These are phyloP conservation scores for Numenius arquata DNA, from an alignment of 2,113 vertebrate species.

Conservation along the genomic window DNA sequence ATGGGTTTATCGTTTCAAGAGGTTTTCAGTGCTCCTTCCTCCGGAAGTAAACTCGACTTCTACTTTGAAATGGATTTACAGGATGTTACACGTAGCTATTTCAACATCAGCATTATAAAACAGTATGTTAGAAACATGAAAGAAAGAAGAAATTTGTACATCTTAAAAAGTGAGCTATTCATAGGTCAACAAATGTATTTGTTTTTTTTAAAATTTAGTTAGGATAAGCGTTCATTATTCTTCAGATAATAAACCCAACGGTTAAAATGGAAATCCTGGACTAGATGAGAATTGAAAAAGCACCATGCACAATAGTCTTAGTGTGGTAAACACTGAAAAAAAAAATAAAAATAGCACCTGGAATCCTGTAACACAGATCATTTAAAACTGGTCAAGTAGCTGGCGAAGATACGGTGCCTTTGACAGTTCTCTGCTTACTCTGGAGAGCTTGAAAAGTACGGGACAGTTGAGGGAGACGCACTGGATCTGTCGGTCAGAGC, in stretches of 20 bases:
- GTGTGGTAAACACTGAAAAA: slow-evolving; percentile 77
- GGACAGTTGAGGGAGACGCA: slow-evolving; percentile 95
- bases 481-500: slow-evolving; percentile 85
- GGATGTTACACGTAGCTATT: slow-evolving; percentile 75
- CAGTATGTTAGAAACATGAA: slow-evolving; percentile 76
- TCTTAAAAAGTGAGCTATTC: slow-evolving; percentile 74
- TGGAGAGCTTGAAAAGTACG: slow-evolving; percentile 90
- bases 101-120: slow-evolving; percentile 79
- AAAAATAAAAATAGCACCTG: slow-evolving; percentile 76
- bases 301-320: slow-evolving; percentile 81
- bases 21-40: slow-evolving; percentile 78
- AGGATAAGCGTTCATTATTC: slow-evolving; percentile 57
- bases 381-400: slow-evolving; percentile 95
- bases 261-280: slow-evolving; percentile 70
- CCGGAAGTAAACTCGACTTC: slow-evolving; percentile 73
- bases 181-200: slow-evolving; percentile 53
- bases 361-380: slow-evolving; percentile 62
- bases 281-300: slow-evolving; percentile 76
- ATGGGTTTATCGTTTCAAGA: slow-evolving; percentile 66
- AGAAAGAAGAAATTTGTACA: slow-evolving; percentile 76
- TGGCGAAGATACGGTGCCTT: slow-evolving; percentile 94
- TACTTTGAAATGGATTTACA: slow-evolving; percentile 80
- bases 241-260: slow-evolving; percentile 55
- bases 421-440: slow-evolving; percentile 87
- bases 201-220: slow-evolving; percentile 35